phyloP scores from a whole-genome alignment of 1,140 invertebrate species.

The Caenorhabditis briggsae region DNA sequence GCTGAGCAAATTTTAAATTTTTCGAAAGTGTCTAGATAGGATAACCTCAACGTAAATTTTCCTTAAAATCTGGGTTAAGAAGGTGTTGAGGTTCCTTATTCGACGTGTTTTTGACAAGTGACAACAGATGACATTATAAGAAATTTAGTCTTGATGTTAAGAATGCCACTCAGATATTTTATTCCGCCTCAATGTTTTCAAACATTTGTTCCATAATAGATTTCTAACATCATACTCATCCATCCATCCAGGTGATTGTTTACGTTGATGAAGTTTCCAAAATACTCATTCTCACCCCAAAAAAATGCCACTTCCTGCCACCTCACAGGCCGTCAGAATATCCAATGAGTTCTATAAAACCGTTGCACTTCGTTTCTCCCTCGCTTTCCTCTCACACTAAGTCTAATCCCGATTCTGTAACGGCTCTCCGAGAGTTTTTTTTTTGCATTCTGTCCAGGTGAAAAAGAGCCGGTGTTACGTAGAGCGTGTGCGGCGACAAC shows the following conservation, averaged over 20 bases:
- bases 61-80: no score
- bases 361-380: not conserved
- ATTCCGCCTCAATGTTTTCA: not conserved
- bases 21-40: no score
- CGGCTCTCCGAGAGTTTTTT: not conserved
- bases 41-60: no score
- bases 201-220: not conserved
- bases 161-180: no score
- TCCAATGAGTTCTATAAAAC: not conserved
- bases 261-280: not conserved
- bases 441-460: conserved; percentile 36
- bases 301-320: not conserved
- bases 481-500: not conserved
- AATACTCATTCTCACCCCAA: not conserved
- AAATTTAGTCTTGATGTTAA: no score
- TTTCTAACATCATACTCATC: no score
- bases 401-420: conserved; percentile 16
- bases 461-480: not conserved
- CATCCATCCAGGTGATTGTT: not conserved
- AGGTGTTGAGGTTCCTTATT: no score
- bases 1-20: no score
- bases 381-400: not conserved
- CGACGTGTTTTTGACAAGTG: no score
- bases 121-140: no score
- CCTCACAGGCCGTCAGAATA: not conserved